phyloP scores from a whole-genome alignment of 2,888 invertebrate species.

The Noctuana brunneofusca region DNA sequence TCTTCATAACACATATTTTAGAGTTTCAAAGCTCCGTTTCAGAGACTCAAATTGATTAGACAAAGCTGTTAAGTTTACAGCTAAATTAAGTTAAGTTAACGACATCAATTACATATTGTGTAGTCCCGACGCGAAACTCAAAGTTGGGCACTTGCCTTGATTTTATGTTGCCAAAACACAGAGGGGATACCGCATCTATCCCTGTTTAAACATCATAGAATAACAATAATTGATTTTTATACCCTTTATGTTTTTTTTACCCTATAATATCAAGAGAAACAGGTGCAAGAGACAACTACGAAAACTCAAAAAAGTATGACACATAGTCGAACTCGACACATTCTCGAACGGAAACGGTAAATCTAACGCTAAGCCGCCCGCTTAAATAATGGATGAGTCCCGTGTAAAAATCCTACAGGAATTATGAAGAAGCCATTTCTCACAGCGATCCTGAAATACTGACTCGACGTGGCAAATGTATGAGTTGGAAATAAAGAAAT shows the following conservation, averaged over 20 bases:
- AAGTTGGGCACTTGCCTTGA: too few species aligned
- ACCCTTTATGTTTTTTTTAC: too few species aligned
- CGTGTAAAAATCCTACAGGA: constrained; percentile 60
- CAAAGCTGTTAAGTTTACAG: too few species aligned
- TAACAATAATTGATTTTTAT: too few species aligned
- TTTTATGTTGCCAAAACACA: too few species aligned
- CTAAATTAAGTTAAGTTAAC: too few species aligned
- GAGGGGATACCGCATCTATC: too few species aligned
- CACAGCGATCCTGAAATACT: constrained; percentile 60
- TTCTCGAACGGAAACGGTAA: constrained; percentile 62
- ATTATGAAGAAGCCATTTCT: constrained; percentile 71
- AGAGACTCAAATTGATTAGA: too few species aligned
- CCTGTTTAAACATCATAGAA: not conserved
- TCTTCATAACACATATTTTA: too few species aligned
- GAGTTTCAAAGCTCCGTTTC: too few species aligned
- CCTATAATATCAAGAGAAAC: constrained; percentile 2
- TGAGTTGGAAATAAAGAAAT: constrained; percentile 45
- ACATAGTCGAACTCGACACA: constrained; percentile 47
- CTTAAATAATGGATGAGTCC: constrained; percentile 73
- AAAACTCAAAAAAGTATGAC: constrained; percentile 46
- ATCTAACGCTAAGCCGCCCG: constrained; percentile 63
- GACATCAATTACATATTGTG: too few species aligned
- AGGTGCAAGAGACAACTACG: constrained; percentile 42
- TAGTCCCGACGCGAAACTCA: too few species aligned
- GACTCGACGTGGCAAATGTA: constrained; percentile 48